Percentiles rank a stretch among this genome's conserved stretches.
These are phyloP conservation scores for Papilio helenus DNA, from an alignment of 1,140 invertebrate species.

Conservation along the genomic window DNA sequence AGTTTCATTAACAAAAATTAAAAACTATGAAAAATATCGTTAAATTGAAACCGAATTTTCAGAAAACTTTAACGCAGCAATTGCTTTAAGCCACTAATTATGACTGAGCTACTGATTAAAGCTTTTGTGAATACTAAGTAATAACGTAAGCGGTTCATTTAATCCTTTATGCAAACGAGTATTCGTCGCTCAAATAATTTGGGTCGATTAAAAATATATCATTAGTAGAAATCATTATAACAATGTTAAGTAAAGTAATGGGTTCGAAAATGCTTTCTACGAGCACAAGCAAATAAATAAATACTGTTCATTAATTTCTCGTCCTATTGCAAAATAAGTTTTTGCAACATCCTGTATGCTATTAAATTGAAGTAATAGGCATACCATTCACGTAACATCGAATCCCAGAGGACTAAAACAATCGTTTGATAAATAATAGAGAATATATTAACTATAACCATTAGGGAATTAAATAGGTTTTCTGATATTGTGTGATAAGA, in stretches of 20 bases:
- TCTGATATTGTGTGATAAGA: not conserved
- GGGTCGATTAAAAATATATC: not conserved
- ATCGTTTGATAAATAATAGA: not conserved
- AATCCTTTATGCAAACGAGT: not conserved
- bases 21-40: not conserved
- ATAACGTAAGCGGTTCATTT: not conserved
- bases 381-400: not conserved
- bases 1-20: not conserved
- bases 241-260: not conserved
- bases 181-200: not conserved
- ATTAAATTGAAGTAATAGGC: not conserved
- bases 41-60: not conserved
- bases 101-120: conserved; percentile 6
- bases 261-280: not conserved
- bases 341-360: not conserved
- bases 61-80: not conserved
- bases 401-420: conserved; percentile 1
- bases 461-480: not conserved
- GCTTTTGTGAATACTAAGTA: not conserved
- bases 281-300: not conserved
- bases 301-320: not conserved
- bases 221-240: not conserved
- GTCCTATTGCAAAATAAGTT: not conserved
- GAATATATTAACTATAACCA: not conserved
- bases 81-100: not conserved